Evolutionary conservation across 1,140 invertebrate genomes (phyloP).

Genomic region (Fopius arisanus): DNA sequence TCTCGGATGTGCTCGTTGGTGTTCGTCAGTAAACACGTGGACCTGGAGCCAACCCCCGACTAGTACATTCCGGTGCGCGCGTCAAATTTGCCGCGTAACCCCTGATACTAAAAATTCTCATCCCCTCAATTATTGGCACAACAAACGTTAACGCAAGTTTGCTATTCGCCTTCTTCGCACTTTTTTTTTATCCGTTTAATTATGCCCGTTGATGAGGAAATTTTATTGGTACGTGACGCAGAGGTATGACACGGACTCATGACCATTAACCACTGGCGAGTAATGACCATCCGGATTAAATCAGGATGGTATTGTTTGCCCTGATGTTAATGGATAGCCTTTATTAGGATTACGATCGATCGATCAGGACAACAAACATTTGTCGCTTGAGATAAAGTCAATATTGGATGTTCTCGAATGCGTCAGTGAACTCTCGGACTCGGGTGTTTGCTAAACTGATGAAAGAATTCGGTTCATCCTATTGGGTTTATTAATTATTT

Average conservation of each 20-base stretch:
- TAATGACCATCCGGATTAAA: neutral
- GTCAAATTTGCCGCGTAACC: conserved; percentile 35
- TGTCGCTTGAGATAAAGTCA: neutral
- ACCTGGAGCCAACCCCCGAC: conserved; percentile 20
- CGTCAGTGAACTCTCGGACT: neutral
- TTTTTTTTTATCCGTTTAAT: neutral
- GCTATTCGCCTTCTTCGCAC: neutral
- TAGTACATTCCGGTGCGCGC: conserved; percentile 20
- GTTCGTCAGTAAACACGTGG: conserved; percentile 57
- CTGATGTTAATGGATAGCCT: neutral
- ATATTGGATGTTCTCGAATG: neutral
- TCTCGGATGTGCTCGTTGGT: conserved; percentile 44
- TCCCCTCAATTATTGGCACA: conserved; percentile 7
- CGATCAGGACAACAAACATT: neutral
- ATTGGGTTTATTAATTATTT: too few species aligned
- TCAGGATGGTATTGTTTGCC: neutral
- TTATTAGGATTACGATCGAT: neutral
- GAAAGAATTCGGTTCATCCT: too few species aligned
- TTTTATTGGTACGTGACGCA: neutral
- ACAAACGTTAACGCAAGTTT: neutral
- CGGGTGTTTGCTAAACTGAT: too few species aligned
- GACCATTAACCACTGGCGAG: neutral
- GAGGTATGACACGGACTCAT: neutral
- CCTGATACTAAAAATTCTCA: neutral
- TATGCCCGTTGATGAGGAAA: neutral